Conservation (phyloP, 2,113 vertebrate genomes). For the Dromas ardeola region DNA sequence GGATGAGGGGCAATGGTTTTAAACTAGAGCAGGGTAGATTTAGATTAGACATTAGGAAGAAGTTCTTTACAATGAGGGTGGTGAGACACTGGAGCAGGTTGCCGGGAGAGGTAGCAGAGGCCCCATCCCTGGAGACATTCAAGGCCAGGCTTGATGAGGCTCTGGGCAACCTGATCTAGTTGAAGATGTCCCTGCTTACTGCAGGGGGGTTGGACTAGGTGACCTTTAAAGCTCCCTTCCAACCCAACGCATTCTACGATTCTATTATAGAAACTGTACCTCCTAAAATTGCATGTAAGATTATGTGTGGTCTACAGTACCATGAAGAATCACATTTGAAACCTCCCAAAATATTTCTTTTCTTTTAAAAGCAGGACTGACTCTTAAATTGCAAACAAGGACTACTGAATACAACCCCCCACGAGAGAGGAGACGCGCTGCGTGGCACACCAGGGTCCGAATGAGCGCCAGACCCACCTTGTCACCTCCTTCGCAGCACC, state of each 20-base stretch:
- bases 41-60: too few species aligned
- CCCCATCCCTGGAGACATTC: too few species aligned
- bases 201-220: too few species aligned
- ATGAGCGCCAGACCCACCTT: rapidly evolving
- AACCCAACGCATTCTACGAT: neutral
- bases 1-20: too few species aligned
- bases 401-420: neutral
- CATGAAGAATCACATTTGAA: neutral
- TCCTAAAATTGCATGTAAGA: neutral
- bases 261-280: neutral
- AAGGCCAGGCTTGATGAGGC: too few species aligned
- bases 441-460: rapidly evolving
- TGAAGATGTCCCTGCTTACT: too few species aligned
- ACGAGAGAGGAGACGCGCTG: neutral
- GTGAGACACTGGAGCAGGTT: too few species aligned
- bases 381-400: neutral
- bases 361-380: neutral
- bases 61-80: too few species aligned
- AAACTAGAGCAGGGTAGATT: too few species aligned
- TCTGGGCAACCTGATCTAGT: too few species aligned
- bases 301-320: neutral
- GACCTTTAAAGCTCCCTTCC: too few species aligned
- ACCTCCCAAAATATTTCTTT: neutral
- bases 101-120: too few species aligned
- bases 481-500: neutral